Evolutionary conservation across 2,797 vertebrate genomes (phyloP), one percentile per base, ranked within the genome.

Genomic region (Gymnothorax reevesii): DNA sequence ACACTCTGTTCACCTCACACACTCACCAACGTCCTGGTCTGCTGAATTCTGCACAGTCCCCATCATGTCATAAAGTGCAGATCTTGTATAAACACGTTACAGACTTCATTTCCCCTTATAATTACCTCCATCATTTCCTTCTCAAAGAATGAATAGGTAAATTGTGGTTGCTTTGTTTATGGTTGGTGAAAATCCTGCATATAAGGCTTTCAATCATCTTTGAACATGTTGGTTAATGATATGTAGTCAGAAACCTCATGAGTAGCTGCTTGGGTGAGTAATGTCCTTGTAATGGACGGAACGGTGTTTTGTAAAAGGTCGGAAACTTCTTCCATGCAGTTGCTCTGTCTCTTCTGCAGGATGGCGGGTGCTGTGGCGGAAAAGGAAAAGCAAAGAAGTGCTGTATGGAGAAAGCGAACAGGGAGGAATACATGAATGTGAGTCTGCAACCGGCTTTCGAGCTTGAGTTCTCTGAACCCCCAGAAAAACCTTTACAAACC

Each of bases 301-400:
- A 7, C 27, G 25, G 8, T 66, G 33, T 42, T 42, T 42, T 42
- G 25, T 66, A 13, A 66, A 25, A 66, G 60, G 7, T n/a, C 22
- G 7, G 9, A 20, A 66, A n/a, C 64, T 66, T 25, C 22, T 9
- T 66, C 6, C 25, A 20, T 66, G 5, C 42, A 12, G 54, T 57
- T 75, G 5, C 42, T 87, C 0, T 55, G 57, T 80, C 33, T 60
- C 17, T 84, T 33, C 71, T 86, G 15, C 89, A 98, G 97, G 94
- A 96, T 7, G 89, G 90, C 0, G 94, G 94, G 0, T 98, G 97
- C 91, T 98, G 97, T 86, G 94, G 95, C 0, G 93, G 93, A 57
- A 89, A 86, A 59, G 94, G 89, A n/a, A 89, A 88, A 84, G 93
- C 89, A 7, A 93, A 92, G 7, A 94, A 93, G 86, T 98, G 98